A percentile compares a stretch with the other conserved stretches of the same genome.
These are phyloP conservation scores for Anableps anableps DNA, from an alignment of 2,797 vertebrate species.

Conservation along the genomic window DNA sequence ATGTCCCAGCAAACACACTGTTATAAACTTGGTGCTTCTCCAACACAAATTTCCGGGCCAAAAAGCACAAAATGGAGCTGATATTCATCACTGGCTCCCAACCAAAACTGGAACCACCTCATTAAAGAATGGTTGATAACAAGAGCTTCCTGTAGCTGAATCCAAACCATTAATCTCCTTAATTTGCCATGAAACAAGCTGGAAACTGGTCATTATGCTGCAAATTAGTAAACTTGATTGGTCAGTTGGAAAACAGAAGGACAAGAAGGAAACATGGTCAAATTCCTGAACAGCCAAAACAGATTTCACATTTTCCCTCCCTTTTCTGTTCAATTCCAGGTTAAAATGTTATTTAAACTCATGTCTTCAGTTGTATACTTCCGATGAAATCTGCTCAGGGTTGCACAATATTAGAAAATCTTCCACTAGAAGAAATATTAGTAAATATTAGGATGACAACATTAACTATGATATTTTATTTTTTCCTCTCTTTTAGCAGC, in stretches of 20 bases:
- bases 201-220: neutral
- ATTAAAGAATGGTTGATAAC: neutral
- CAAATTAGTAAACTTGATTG: neutral
- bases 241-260: neutral
- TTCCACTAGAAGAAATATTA: neutral
- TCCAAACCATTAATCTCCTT: neutral
- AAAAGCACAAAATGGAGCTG: neutral
- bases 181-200: neutral
- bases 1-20: neutral
- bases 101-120: neutral
- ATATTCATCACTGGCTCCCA: neutral
- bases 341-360: neutral
- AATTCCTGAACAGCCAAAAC: neutral
- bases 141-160: neutral
- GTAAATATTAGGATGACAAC: neutral
- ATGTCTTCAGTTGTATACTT: neutral
- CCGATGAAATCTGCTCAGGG: neutral
- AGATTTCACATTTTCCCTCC: neutral
- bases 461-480: neutral
- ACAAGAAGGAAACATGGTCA: neutral
- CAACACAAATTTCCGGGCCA: neutral
- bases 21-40: neutral
- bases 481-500: constrained; percentile 3
- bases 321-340: neutral
- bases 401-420: neutral